phyloP scores from a whole-genome alignment of 2,113 vertebrate genomes.

The Stictonetta naevosa region DNA sequence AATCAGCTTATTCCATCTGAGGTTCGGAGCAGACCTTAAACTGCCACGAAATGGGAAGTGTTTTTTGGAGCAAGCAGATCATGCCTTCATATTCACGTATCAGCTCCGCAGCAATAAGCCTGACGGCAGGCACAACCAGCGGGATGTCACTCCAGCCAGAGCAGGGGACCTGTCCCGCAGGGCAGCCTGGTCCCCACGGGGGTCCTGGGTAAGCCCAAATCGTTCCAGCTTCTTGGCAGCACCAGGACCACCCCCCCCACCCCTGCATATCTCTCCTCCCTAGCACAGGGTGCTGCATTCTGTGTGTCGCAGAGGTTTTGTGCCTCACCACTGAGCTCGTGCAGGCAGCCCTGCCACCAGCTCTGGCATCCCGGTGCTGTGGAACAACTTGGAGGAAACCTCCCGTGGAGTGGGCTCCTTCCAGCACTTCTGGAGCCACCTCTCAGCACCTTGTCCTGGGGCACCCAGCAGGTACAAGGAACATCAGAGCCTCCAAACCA shows the following conservation, averaged over 20 bases:
- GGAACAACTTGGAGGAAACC: not conserved
- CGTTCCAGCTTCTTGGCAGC: not conserved
- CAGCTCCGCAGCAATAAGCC: not conserved
- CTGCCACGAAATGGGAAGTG: not conserved
- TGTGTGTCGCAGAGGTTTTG: not conserved
- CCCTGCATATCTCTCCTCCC: not conserved
- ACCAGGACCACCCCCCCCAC: not conserved
- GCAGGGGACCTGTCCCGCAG: not conserved
- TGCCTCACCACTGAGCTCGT: fast-evolving
- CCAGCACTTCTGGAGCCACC: not conserved
- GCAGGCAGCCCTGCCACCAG: not conserved
- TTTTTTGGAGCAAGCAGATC: not conserved
- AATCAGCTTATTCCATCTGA: not conserved
- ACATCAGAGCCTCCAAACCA: not conserved
- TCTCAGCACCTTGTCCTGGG: not conserved
- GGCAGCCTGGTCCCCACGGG: not conserved
- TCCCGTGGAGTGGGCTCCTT: not conserved
- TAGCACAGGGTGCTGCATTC: not conserved
- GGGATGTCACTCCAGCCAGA: fast-evolving
- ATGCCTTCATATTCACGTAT: not conserved
- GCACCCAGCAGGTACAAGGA: not conserved
- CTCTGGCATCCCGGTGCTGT: not conserved
- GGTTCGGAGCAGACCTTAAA: not conserved
- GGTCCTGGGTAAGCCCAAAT: not conserved
- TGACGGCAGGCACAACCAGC: not conserved